These are phyloP conservation scores for Leptinotarsa texana DNA, from an alignment of 1,140 invertebrate genomes.

Conservation along the genomic window DNA sequence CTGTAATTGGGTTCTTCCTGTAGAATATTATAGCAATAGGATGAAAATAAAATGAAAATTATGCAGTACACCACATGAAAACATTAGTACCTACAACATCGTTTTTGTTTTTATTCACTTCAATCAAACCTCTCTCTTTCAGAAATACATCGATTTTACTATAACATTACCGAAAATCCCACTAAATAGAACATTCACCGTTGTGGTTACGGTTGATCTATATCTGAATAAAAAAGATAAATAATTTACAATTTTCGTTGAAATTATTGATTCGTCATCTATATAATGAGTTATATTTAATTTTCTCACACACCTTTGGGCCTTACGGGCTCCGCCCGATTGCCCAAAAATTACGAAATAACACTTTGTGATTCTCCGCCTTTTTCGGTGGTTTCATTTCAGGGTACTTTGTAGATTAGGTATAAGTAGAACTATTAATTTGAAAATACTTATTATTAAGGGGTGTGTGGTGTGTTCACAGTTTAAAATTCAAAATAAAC, in stretches of 20 bases:
- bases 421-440: background rate
- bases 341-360: slow-evolving; percentile 4
- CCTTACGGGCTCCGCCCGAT: slow-evolving; percentile 6
- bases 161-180: background rate
- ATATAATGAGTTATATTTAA: slow-evolving; percentile 4
- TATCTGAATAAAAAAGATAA: slow-evolving; percentile 6
- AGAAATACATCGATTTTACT: background rate
- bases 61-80: too few relatives aligned
- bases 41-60: too few relatives aligned
- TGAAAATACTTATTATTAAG: too few relatives aligned
- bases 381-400: slow-evolving; percentile 1
- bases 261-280: slow-evolving; percentile 8
- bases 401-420: background rate
- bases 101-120: too few relatives aligned
- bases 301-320: slow-evolving; percentile 5
- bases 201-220: background rate
- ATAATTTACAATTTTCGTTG: slow-evolving; percentile 1
- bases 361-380: slow-evolving; percentile 2
- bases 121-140: too few relatives aligned
- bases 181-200: background rate
- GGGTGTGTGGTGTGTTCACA: too few relatives aligned
- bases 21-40: too few relatives aligned
- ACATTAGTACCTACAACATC: too few relatives aligned
- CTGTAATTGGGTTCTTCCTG: too few relatives aligned
- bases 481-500: too few relatives aligned